Evolutionary conservation across 2,797 vertebrate genomes (phyloP), one percentile per base, ranked within the genome.

Genomic region (Melanotaenia trifasciata): DNA sequence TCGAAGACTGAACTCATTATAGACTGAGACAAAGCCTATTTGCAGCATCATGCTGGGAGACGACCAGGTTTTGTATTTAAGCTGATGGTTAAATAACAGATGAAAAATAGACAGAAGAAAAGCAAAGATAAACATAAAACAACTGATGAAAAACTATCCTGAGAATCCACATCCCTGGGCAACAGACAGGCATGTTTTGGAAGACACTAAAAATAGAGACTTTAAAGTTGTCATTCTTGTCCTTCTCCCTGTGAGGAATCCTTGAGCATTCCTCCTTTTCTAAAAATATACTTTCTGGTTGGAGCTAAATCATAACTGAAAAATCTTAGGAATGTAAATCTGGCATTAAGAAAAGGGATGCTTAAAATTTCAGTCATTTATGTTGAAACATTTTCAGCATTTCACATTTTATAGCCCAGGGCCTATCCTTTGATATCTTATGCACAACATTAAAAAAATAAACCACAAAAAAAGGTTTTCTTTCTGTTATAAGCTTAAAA

Each of bases 261-360:
- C 72, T 80, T 76, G 8, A 82, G 54, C 64, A 66, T 75, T 82
- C 68, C 64, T 73, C 20, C 58, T 56, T 56, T 70, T 81, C 63
- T 74, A 81, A 79, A 85, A 72, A 79, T 78, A 70, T 4, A 10
- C 18, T 58, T 72, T 79, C 43, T 70, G 69, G 30, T 67, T 83
- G 22, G n/a, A 75, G 62, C 33, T 50, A 47, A 85, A 76, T 72
- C 66, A 71, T 67, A 64, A 38, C 22, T 61, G 43, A 80, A 77
- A 69, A 75, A 87, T 76, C 74, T 74, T 20, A 71, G 78, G 74
- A 70, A 81, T 84, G 68, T 60, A 64, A 85, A 53, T 20, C 28
- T 67, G 72, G 22, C n/a, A 26, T 28, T 20, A 5, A 51, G 3
- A 8, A 45, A 35, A n/a, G 64, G 70, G 60, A 47, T 1, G 30